A percentile compares a stretch with the other conserved stretches of the same genome.
phyloP scores from a whole-genome alignment of 2,888 invertebrate genomes.

The Callosobruchus maculatus region DNA sequence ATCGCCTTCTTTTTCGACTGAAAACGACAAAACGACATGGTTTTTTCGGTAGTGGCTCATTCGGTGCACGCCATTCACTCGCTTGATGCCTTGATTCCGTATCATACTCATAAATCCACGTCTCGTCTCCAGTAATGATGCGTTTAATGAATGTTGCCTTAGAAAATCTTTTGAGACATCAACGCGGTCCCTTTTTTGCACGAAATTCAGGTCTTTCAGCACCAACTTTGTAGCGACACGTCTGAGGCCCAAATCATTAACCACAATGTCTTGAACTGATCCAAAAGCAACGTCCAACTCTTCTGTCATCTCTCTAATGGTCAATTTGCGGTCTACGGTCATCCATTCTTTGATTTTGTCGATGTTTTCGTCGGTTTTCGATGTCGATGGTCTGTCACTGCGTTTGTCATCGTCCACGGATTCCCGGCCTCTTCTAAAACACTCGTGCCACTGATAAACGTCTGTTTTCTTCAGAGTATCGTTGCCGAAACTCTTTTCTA shows the following conservation, averaged over 20 bases:
- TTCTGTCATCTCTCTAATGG: constrained; percentile 10
- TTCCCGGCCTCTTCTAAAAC: constrained; percentile 10
- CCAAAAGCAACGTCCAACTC: constrained; percentile 17
- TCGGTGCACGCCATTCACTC: too few species aligned
- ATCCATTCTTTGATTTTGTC: constrained; percentile 4
- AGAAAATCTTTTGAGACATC: too few species aligned
- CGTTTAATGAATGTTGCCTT: too few species aligned
- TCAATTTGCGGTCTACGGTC: constrained; percentile 7
- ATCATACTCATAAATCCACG: too few species aligned
- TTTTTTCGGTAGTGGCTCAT: too few species aligned
- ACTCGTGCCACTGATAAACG: constrained; percentile 6
- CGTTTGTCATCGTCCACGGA: constrained; percentile 9
- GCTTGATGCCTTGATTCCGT: too few species aligned
- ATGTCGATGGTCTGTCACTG: constrained; percentile 4
- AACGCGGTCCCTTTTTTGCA: too few species aligned
- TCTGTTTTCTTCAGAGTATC: not conserved
- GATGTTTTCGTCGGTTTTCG: constrained; percentile 9
- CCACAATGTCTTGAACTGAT: constrained; percentile 14
- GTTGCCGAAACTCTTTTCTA: not conserved
- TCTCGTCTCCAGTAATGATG: too few species aligned
- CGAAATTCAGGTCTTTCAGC: too few species aligned
- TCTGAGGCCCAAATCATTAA: constrained; percentile 13
- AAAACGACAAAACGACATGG: constrained; percentile 17
- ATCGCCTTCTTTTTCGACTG: constrained; percentile 19
- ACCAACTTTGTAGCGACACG: too few species aligned